Base-by-base conservation (phyloP, 2,113 vertebrate genomes). In the Ammodytes marinus region DNA sequence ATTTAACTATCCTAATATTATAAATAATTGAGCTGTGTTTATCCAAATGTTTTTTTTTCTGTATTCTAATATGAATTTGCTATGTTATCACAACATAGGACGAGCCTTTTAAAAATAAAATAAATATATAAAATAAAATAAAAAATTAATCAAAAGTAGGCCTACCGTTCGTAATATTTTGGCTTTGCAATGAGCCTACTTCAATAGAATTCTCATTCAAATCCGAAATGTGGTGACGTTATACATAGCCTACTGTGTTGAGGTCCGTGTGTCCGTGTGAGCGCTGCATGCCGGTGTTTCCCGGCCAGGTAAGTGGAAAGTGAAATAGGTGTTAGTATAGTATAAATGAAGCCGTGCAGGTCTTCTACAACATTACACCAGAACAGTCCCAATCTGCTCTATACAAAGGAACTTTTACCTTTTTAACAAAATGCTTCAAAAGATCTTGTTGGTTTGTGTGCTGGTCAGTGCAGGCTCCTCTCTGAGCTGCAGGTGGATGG, bases 401-500 rank as follows among this genome's bases (percentile, higher is more conserved):
- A 39, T 0, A 17, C 53, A 65, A 49, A 49, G 9, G 1, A 6
- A 47, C 7, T 7, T 46, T 0, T 35, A 8, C 0, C 27, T 8
- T 68, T 17, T 0, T 17, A 1, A 86, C 0, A 69, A 74, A 1
- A 93, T 93, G 93, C 13, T 77, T 0, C 53, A 0, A 79, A 63
- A 65, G 74, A 35, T 81, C 0, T 9, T 93, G 0, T 81, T 66
- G 0, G 37, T 89, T 6, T 92, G 80, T 37, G 1, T 93, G 40
- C 57, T 92, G 74, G 61, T 0, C 79, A 59, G 71, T n/a, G 12
- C 73, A 65, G 74, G 46, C 58, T 83, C 79, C 17, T 76, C 78
- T 0, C 70, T 89, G 10, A 78, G 86, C 81, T 95, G 94, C 83
- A 82, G 45, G 6, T 94, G 94, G 94, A 71, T 93, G 72, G 40